These are phyloP conservation scores for Schizopygopsis pylzovi DNA, from an alignment of 2,797 vertebrate genomes.

Conservation along the genomic window DNA sequence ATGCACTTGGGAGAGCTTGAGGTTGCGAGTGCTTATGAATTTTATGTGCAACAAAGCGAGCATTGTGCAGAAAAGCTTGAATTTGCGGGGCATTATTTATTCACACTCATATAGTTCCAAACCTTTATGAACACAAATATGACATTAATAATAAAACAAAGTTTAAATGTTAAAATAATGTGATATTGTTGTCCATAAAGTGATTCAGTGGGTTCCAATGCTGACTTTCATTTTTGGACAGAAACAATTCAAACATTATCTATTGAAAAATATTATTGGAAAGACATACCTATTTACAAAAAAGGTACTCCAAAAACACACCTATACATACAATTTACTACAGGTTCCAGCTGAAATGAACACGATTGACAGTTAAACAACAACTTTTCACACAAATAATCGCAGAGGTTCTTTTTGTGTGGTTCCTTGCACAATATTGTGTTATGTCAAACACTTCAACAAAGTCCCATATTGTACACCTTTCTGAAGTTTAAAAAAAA, in stretches of 20 bases:
- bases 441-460: background rate
- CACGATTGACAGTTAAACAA: background rate
- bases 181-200: too few species aligned
- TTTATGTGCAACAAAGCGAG: slow-evolving; percentile 9
- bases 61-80: slow-evolving; percentile 1
- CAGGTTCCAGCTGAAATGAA: background rate
- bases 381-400: background rate
- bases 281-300: background rate
- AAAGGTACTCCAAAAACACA: background rate
- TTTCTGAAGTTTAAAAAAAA: too few species aligned
- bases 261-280: background rate
- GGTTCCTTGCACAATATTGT: background rate
- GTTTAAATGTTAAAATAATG: too few species aligned
- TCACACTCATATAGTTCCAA: background rate
- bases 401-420: background rate
- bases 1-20: slow-evolving; percentile 23
- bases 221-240: background rate
- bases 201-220: background rate
- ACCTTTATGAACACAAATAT: background rate
- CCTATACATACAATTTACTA: background rate
- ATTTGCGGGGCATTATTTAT: background rate
- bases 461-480: too few species aligned
- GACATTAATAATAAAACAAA: background rate
- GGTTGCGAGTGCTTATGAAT: slow-evolving; percentile 19
- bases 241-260: background rate